Base-by-base conservation (phyloP, 53 echinoderm and acorn worm species). In the Holothuria scabra region DNA sequence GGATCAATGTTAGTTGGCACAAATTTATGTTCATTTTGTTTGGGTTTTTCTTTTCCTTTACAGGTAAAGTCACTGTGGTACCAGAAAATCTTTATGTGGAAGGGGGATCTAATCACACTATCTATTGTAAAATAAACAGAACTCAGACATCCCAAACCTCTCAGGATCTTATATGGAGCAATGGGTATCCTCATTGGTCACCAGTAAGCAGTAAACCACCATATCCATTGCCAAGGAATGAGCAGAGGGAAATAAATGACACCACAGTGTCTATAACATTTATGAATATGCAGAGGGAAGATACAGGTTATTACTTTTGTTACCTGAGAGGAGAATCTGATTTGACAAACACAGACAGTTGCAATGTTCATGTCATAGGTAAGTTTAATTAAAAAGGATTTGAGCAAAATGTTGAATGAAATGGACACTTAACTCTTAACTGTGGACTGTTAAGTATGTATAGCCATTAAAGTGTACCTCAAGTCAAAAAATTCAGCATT, bases 341-440 rank as follows among this genome's bases (percentile, higher is more conserved):
- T 5, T 22, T 44, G 1, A 2, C 10, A 33, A 38, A 72, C 21
- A 46, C 72, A 20, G 72, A 72, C 26, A 22, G 48, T 14, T 72
- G 72, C 48, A 48, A 72, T 48, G 48, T 72, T 26, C 72, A 72
- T 72, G 46, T 72, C 26, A 44, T 72, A 8, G 72, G 72, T 72
- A 72, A 72, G 72, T 72, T n/a, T 3, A 14, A 44, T 5, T 44
- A 52, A 18, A 8, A 18, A 16, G 52, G 18, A 8, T 52, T 52
- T 52, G 18, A 6, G 35, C 35, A 35, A 35, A 35, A 2, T 18
- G 0, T 52, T 1, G 52, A 16, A 52, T 1, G 2, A 14, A 52
- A 9, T 3, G 52, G 52, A 18, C 2, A 14, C 52, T 16, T 44
- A 41, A 41, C 8, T 41, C 41, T 2, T 4, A n/a, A n/a, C n/a